Evolutionary conservation across 2,113 vertebrate genomes (phyloP), one percentile per base, ranked within the genome.

Genomic region (Microcebus tavaratra): DNA sequence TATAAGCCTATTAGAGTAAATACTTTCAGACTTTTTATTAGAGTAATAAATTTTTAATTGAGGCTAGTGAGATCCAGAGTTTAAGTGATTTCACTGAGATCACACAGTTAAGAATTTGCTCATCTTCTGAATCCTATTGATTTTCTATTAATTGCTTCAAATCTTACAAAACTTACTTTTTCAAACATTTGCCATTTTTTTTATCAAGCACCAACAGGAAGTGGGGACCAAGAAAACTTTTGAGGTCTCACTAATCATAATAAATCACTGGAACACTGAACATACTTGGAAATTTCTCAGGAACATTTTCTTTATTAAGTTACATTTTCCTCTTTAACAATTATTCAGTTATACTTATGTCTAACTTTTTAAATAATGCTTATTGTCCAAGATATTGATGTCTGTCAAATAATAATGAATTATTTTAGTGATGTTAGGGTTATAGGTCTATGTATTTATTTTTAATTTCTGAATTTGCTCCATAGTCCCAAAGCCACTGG

Each of bases 1-100:
- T 87, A 86, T 86, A 86, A 94, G 20, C 15, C 48, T 92, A 94
- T 63, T 50, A 72, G 57, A 85, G 87, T 81, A 90, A 87, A 73
- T 81, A 55, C n/a, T 75, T 93, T 81, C 29, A 86, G 53, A 57
- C 6, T 88, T 86, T 36, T 61, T 85, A 67, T 88, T 87, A 87
- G 8, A 86, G 36, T 50, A 73, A 80, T 73, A 73, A 76, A 61
- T 53, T 73, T 93, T 88, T 95, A 78, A 84, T 55, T 59, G 63
- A 90, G 34, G 20, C 45, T 87, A 57, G 48, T 53, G 65, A 93
- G 42, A 93, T 84, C 18, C 39, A 63, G 29, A 79, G 13, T 61
- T 63, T 75, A 85, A 93, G 25, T 53, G 39, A 84, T 88, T 79
- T 90, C 36, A 59, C 29, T 63, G 63, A 45, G 34, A 83, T 78